A percentile compares a stretch with the other conserved stretches of the same genome.
These are phyloP conservation scores for Danionella dracula DNA, from an alignment of 2,797 vertebrate genomes.

Conservation along the genomic window DNA sequence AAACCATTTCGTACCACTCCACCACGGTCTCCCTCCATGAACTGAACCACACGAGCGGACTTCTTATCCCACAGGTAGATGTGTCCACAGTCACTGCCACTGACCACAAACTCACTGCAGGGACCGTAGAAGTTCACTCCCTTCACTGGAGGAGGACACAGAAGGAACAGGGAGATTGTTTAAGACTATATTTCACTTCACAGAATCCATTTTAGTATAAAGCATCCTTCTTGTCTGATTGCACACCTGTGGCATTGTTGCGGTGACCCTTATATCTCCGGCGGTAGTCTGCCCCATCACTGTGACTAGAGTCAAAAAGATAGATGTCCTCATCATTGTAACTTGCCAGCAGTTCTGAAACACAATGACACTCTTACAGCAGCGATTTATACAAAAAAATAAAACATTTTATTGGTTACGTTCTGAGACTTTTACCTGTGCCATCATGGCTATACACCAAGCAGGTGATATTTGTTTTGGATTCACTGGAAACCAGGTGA, in stretches of 20 bases:
- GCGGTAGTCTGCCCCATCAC: conserved; percentile 85
- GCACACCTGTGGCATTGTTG: conserved; percentile 85
- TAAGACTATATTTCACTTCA: not conserved
- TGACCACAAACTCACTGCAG: conserved; percentile 93
- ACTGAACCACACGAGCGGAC: conserved; percentile 91
- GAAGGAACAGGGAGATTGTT: not conserved
- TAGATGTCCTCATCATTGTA: conserved; percentile 98
- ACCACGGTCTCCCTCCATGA: conserved; percentile 94
- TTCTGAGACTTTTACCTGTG: conserved; percentile 70
- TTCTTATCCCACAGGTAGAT: conserved; percentile 96
- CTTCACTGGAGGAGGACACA: conserved; percentile 72
- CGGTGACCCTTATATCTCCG: conserved; percentile 92
- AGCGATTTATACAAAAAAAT: no score
- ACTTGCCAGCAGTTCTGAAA: conserved; percentile 86
- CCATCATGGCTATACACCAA: conserved; percentile 96
- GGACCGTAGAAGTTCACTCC: conserved; percentile 97
- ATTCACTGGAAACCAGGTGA: conserved; percentile 91
- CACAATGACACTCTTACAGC: no score
- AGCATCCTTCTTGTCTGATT: not conserved
- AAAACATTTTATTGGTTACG: not conserved
- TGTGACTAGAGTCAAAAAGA: conserved; percentile 89
- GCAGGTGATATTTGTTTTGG: conserved; percentile 97
- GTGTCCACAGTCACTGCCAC: conserved; percentile 94
- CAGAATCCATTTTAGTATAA: not conserved
- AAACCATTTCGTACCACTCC: conserved; percentile 82